A percentile compares a stretch with the other conserved stretches of the same genome.
These are phyloP conservation scores for Orchesella cincta DNA, from an alignment of 1,140 invertebrate species.

Conservation along the genomic window DNA sequence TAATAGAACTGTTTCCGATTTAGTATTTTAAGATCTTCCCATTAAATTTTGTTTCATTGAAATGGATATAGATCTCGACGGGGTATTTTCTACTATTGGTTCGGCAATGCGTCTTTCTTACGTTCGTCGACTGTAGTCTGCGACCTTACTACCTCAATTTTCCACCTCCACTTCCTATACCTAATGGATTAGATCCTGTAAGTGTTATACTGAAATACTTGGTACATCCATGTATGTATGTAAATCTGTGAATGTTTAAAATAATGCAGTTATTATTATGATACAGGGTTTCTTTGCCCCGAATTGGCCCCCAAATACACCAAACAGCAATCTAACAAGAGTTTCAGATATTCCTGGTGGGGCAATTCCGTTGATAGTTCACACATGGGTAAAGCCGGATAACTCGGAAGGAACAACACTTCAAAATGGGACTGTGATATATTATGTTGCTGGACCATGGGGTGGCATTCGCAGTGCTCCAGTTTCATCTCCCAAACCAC, in stretches of 20 bases:
- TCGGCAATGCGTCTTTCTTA: no score
- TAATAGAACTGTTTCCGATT: no score
- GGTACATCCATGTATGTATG: no score
- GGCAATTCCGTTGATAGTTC: neutral
- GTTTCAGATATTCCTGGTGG: neutral
- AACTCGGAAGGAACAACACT: neutral
- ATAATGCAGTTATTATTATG: neutral
- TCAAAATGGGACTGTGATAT: neutral
- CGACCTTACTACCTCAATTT: neutral
- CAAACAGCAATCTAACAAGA: neutral
- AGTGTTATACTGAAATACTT: neutral
- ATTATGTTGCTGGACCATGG: neutral
- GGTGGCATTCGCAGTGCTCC: neutral
- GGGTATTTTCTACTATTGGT: no score
- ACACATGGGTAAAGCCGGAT: conserved; percentile 18
- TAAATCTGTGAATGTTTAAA: neutral
- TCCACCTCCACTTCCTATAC: neutral
- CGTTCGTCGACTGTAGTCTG: neutral
- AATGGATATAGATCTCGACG: no score
- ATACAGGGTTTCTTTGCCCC: neutral
- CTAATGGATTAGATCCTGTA: neutral
- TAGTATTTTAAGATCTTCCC: no score
- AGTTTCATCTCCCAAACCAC: neutral
- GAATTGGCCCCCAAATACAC: neutral
- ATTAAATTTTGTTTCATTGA: no score